Base-by-base conservation (phyloP, 2,888 invertebrate genomes). In the Drosophila stalkeri region DNA sequence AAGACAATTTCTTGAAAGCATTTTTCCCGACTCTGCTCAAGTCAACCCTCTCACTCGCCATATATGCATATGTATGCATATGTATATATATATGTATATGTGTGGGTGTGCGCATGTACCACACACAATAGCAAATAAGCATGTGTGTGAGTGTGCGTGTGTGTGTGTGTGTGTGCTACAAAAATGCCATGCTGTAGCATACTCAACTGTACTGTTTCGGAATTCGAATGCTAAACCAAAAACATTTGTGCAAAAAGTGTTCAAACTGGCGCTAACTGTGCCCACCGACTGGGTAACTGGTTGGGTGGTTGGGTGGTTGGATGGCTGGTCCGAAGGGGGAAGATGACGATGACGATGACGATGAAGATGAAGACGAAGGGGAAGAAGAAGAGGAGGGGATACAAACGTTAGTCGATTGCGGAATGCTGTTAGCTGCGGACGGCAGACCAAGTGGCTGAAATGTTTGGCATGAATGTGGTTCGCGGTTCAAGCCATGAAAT, bases 181-280 rank as follows among this genome's bases (percentile, higher is more conserved):
- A 80, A 88, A 86, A 85, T 86, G 75, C 83, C 90, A 90, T 88
- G 47, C 59, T 70, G 39, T 82, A 78, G 82, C 89, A 82, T 90
- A 86, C 85, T 89, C 85, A 86, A 86, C 85, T 86, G 85, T 86
- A 86, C 85, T 85, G 88, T 83, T 77, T 67, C 73, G 85, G 85
- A 85, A 85, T 85, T 85, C 83, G 86, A 88, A 83, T 75, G 86
- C 66, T 77, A 69, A 82, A 84, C 87, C 83, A 75, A 89, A 84
- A 81, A 75, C 89, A 84, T 89, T 89, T 79, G 68, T 60, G 82
- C 88, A 77, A 89, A 85, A 87, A 84, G 77, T 83, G 77, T 82
- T 82, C 83, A 80, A 86, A 82, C 73, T 77, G 78, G 43, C 66
- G 73, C 72, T 72, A 72, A 78, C 72, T 65, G 72, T 59, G 72